Evolutionary conservation across 2,797 vertebrate species (phyloP).

Genomic region (Aselliscus stoliczkanus): DNA sequence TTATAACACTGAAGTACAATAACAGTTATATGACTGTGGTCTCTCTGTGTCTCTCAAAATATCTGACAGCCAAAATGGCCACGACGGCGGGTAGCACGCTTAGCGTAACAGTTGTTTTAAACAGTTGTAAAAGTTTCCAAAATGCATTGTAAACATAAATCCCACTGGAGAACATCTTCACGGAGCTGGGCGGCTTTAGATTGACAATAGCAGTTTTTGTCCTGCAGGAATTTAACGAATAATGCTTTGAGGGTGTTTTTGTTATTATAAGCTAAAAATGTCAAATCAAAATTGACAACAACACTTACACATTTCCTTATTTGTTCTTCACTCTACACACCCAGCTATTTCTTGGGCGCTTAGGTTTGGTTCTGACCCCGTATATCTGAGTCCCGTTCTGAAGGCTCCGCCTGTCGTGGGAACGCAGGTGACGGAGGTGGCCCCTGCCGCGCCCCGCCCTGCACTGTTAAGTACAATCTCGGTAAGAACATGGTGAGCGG

Average conservation of each 20-base stretch:
- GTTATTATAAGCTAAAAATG: slow-evolving; percentile 16
- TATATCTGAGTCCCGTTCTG: background rate
- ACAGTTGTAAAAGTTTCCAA: background rate
- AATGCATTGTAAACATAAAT: background rate
- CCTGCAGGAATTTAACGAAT: background rate
- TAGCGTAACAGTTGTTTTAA: background rate
- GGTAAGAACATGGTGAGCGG: background rate
- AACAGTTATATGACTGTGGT: background rate
- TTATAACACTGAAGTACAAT: background rate
- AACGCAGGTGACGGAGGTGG: background rate
- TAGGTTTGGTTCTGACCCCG: background rate
- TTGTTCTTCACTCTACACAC: background rate
- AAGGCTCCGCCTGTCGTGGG: background rate
- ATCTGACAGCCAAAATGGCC: background rate
- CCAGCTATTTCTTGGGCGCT: background rate
- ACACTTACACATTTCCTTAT: background rate
- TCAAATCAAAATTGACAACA: slow-evolving; percentile 7
- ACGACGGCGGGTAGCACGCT: background rate
- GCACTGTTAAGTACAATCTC: background rate
- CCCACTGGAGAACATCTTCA: background rate
- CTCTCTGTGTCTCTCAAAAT: background rate
- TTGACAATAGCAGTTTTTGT: background rate
- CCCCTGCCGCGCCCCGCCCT: background rate
- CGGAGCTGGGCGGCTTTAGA: background rate
- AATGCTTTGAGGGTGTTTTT: background rate